Evolutionary conservation across 2,888 invertebrate species (phyloP).

Genomic region (Campoplex nolae): DNA sequence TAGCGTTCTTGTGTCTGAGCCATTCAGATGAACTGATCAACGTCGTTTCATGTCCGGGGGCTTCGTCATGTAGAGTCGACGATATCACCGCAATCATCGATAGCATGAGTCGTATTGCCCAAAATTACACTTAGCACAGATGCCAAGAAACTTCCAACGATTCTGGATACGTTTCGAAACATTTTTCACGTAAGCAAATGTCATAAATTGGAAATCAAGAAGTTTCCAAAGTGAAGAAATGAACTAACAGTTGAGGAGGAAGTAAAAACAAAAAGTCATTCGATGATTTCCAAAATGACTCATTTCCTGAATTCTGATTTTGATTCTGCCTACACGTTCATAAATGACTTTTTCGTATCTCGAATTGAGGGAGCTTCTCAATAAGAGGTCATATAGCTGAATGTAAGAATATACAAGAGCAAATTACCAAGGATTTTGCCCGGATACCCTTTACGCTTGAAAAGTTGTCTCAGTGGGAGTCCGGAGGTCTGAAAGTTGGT

Average conservation of each 20-base stretch:
- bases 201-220: background rate
- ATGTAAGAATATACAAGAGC: constrained; percentile 81
- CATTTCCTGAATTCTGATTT: background rate
- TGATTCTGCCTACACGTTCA: background rate
- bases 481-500: constrained; percentile 45
- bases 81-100: constrained; percentile 26
- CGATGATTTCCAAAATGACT: background rate
- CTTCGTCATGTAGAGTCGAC: constrained; percentile 38
- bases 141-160: background rate
- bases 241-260: background rate
- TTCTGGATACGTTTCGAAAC: background rate
- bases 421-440: constrained; percentile 83
- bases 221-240: background rate
- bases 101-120: constrained; percentile 12
- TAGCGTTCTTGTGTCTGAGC: constrained; percentile 51
- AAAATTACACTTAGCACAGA: background rate
- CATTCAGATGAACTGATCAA: constrained; percentile 55
- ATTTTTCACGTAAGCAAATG: too few species aligned
- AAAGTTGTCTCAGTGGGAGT: constrained; percentile 62
- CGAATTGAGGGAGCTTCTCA: constrained; percentile 52
- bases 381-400: constrained; percentile 73
- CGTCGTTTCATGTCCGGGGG: constrained; percentile 45
- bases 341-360: background rate
- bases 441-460: constrained; percentile 71
- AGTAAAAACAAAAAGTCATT: background rate